These are phyloP conservation scores for Malurus leucopterus DNA, from an alignment of 2,797 vertebrate species.

Conservation along the genomic window DNA sequence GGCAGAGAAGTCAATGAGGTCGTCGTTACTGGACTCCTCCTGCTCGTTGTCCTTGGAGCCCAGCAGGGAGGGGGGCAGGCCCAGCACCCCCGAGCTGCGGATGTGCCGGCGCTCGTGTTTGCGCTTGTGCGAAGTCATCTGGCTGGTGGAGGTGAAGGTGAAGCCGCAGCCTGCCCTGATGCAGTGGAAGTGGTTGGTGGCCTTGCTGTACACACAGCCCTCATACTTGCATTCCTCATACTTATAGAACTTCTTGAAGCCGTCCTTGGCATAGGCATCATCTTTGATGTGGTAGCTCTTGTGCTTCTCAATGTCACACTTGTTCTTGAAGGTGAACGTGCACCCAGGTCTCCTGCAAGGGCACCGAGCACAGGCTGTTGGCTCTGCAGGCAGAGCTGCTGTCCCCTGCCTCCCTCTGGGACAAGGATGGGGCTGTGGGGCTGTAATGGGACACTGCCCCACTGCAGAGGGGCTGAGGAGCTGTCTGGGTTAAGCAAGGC, in stretches of 20 bases:
- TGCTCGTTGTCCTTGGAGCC: constrained; percentile 89
- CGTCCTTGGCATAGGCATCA: constrained; percentile 97
- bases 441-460: background rate
- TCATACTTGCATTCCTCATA: constrained; percentile 98
- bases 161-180: constrained; percentile 97
- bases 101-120: constrained; percentile 96
- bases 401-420: background rate
- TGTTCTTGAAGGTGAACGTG: constrained; percentile 98
- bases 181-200: constrained; percentile 99
- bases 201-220: constrained; percentile 98
- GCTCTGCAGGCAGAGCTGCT: background rate
- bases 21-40: constrained; percentile 97
- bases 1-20: constrained; percentile 95
- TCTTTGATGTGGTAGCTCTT: constrained; percentile 99
- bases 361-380: constrained; percentile 16
- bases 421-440: background rate
- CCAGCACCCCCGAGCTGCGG: constrained; percentile 86
- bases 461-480: background rate
- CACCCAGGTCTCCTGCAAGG: constrained; percentile 89
- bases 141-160: constrained; percentile 99
- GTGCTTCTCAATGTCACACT: constrained; percentile 99
- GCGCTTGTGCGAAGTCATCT: constrained; percentile 99
- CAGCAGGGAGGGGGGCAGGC: constrained; percentile 84
- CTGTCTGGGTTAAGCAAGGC: background rate
- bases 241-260: constrained; percentile 99